These are phyloP conservation scores for Ailurus styani DNA, from an alignment of 2,113 vertebrate species.

Conservation along the genomic window DNA sequence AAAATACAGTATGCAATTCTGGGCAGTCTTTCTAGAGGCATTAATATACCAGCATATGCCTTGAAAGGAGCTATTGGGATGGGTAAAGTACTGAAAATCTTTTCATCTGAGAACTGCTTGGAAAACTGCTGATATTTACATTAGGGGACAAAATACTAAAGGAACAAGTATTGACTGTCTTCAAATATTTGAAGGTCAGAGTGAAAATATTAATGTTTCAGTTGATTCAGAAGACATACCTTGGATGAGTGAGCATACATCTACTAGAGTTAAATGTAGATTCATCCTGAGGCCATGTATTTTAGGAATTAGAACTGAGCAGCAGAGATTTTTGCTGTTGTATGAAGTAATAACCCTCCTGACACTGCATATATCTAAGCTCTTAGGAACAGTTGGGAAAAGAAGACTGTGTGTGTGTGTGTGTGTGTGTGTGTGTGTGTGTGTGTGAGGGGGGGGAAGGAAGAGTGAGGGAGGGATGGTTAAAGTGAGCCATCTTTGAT, in stretches of 20 bases:
- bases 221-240: neutral
- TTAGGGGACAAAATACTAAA: neutral
- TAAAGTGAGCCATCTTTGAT: neutral
- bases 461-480: neutral
- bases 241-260: neutral
- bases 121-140: slow-evolving; percentile 39
- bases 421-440: neutral
- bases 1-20: neutral
- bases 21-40: neutral
- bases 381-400: neutral
- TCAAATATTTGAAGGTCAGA: slow-evolving; percentile 50
- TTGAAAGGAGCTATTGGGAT: neutral
- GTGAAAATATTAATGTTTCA: slow-evolving; percentile 42
- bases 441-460: neutral
- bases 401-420: neutral
- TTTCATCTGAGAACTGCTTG: neutral
- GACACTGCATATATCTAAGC: neutral
- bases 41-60: neutral
- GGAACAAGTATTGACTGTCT: neutral
- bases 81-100: neutral
- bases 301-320: neutral
- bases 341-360: neutral
- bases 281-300: neutral
- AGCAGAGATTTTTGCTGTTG: neutral
- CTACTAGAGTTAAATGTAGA: slow-evolving; percentile 11